phyloP scores from a whole-genome alignment of 1,140 invertebrate genomes.

The Akabosia matsudoensis region DNA sequence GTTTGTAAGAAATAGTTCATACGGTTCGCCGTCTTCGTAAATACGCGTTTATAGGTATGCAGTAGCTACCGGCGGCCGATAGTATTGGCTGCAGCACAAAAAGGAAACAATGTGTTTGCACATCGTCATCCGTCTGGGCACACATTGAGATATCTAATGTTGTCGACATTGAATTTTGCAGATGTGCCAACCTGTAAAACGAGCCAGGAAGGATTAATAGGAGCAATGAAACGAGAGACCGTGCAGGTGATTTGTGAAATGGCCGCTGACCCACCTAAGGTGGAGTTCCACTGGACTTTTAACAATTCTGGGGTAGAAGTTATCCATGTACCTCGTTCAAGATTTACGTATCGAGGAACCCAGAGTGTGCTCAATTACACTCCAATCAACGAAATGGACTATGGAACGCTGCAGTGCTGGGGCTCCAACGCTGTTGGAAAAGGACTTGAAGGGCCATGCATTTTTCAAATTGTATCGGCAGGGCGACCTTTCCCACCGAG shows the following conservation, averaged over 20 bases:
- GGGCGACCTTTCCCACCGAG: constrained; percentile 78
- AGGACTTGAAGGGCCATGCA: constrained; percentile 45
- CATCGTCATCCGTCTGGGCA: too few relatives aligned
- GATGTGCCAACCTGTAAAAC: constrained; percentile 76
- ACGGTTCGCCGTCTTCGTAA: too few relatives aligned
- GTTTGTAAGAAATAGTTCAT: too few relatives aligned
- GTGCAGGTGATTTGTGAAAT: constrained; percentile 76
- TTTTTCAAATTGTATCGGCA: constrained; percentile 51
- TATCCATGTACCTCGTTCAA: constrained; percentile 29
- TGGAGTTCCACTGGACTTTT: constrained; percentile 44
- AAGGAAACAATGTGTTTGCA: too few relatives aligned
- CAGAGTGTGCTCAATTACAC: constrained; percentile 78
- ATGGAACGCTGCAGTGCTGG: constrained; percentile 76
- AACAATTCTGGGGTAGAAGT: constrained; percentile 45
- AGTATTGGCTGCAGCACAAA: too few relatives aligned
- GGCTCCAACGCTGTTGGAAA: constrained; percentile 53
- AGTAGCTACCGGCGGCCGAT: too few relatives aligned
- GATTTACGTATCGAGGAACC: constrained; percentile 59
- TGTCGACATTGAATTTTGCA: constrained; percentile 55
- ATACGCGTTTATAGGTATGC: too few relatives aligned
- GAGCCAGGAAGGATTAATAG: constrained; percentile 68
- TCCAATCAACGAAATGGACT: constrained; percentile 77
- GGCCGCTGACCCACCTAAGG: constrained; percentile 71
- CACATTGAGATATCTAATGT: too few relatives aligned
- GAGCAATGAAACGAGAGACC: constrained; percentile 79